Conservation (phyloP, 2,113 vertebrate genomes). For the Oryzias melastigma region DNA sequence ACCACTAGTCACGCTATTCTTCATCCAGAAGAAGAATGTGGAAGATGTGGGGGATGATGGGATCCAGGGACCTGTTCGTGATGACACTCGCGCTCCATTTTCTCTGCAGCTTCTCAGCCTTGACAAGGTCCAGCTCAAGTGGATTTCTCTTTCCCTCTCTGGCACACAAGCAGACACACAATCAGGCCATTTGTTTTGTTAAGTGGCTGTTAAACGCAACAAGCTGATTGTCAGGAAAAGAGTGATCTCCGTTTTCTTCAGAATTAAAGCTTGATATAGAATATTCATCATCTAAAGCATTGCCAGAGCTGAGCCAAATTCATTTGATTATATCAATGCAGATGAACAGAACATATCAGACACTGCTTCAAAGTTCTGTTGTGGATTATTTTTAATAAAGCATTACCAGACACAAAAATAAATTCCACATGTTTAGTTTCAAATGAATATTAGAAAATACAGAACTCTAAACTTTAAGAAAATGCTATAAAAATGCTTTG, state of each 20-base stretch:
- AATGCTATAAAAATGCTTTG: no score
- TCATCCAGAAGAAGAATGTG: conserved; percentile 65
- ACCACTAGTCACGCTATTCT: conserved; percentile 46
- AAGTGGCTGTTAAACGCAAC: conserved; percentile 83
- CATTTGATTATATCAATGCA: conserved; percentile 26
- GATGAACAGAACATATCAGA: neutral
- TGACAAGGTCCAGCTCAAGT: conserved; percentile 67
- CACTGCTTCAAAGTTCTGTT: neutral
- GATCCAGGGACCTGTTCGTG: conserved; percentile 49
- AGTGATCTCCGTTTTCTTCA: conserved; percentile 57
- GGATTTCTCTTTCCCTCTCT: conserved; percentile 16
- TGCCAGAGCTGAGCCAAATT: conserved; percentile 63
- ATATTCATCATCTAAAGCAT: conserved; percentile 37
- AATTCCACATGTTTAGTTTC: no score
- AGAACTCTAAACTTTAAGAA: no score
- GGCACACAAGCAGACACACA: conserved; percentile 38
- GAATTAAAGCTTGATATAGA: conserved; percentile 27
- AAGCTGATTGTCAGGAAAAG: conserved; percentile 77
- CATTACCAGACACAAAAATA: no score
- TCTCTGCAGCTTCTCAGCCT: conserved; percentile 53
- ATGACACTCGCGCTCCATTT: conserved; percentile 72
- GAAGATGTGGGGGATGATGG: conserved; percentile 47
- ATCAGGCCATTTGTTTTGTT: conserved; percentile 85
- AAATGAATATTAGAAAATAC: no score
- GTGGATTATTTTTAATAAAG: no score